Evolutionary conservation across 2,113 vertebrate species (phyloP), one percentile per base, ranked within the genome.

Genomic region (Microtus montanus): DNA sequence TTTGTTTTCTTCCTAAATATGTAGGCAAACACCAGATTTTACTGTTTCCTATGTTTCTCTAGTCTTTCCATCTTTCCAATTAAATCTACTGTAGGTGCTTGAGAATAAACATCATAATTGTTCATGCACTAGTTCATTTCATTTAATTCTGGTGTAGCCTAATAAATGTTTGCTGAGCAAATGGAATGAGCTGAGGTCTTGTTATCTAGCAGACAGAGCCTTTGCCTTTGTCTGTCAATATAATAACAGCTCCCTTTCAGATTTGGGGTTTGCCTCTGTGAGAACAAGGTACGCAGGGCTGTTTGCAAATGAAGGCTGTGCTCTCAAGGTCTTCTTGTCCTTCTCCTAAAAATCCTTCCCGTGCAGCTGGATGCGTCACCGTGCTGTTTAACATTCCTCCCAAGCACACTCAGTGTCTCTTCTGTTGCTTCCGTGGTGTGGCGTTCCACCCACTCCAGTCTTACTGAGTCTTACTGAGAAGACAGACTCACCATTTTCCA

Each of bases 381-480:
- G 3, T 10, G 91, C 89, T 95, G 84, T 58, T 97, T 94, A 95
- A 93, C 80, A 92, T 95, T 95, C 91, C 89, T 91, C 84, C 91
- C 68, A 2, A 58, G 90, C 22, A 85, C 74, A 24, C 64, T 52
- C 35, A 8, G 70, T 66, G 87, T 85, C 87, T 74, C n/a, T 80
- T 93, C 89, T 80, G 80, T 91, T 85, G 44, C 93, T 82, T 64
- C 41, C 2, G 2, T 80, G 82, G 22, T 66, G 13, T 70, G 33
- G 49, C 74, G 15, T 71, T 82, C 82, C 64, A 5, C 71, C 47
- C 70, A 74, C 89, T 89, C 61, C 8, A 61, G 52, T 47, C n/a
- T 92, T 49, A 22, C 68, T 44, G 49, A 61, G 52, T 47, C n/a
- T 92, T 49, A 22, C 68, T 44, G 49, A 80, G 89, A 90, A 52